Conservation (phyloP, 2,113 vertebrate species). For the Atherinomorus stipes region DNA sequence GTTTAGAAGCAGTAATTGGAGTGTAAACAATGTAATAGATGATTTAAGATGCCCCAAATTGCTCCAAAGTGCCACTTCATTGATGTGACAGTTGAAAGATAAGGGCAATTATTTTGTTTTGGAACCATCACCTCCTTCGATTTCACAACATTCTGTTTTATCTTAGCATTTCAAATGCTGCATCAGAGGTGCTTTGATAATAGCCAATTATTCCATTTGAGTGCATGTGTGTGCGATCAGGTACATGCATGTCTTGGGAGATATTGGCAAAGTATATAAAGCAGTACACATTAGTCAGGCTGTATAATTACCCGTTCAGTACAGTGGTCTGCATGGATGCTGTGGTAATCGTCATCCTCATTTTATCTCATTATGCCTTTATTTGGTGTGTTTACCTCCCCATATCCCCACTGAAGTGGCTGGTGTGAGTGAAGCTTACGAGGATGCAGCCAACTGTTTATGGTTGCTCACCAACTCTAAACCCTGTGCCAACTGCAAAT, state of each 20-base stretch:
- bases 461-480: constrained; percentile 98
- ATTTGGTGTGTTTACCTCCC: constrained; percentile 51
- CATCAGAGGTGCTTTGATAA: constrained; percentile 61
- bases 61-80: constrained; percentile 39
- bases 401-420: constrained; percentile 84
- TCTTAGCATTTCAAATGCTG: constrained; percentile 53
- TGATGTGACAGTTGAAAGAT: constrained; percentile 36
- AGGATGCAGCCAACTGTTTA: constrained; percentile 98
- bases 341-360: constrained; percentile 51
- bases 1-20: constrained; percentile 57
- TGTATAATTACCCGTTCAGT: constrained; percentile 48
- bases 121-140: constrained; percentile 34
- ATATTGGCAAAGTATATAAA: constrained; percentile 61
- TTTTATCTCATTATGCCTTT: constrained; percentile 62
- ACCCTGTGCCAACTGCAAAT: constrained; percentile 97
- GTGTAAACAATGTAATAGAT: constrained; percentile 40
- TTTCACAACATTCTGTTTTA: constrained; percentile 57
- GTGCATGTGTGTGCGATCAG: constrained; percentile 12
- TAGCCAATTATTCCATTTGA: constrained; percentile 55
- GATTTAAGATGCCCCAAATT: constrained; percentile 48
- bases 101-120: constrained; percentile 60
- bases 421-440: constrained; percentile 95
- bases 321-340: constrained; percentile 45
- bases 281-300: constrained; percentile 53
- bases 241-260: constrained; percentile 38